Evolutionary conservation across 2,888 invertebrate genomes (phyloP).

Genomic region (Petrolisthes cinctipes): DNA sequence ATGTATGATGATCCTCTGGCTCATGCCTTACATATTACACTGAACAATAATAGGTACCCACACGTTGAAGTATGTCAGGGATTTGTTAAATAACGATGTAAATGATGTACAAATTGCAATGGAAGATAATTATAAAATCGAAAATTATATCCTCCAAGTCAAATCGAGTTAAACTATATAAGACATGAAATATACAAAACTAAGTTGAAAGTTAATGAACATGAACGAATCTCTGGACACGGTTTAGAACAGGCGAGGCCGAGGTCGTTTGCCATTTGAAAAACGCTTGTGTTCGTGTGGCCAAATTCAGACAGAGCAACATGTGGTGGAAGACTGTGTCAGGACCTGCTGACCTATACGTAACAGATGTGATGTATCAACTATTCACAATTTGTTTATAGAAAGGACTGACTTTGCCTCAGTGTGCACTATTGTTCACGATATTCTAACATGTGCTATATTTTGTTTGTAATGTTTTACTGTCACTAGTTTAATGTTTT

Average conservation of each 20-base stretch:
- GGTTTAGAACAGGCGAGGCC: constrained; percentile 5
- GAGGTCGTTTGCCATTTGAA: constrained; percentile 4
- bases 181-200: constrained; percentile 10
- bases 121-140: not conserved
- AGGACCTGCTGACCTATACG: no score
- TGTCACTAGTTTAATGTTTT: not conserved
- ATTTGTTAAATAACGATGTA: not conserved
- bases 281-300: constrained; percentile 1
- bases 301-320: not conserved
- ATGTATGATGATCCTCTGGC: not conserved
- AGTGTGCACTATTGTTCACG: constrained; percentile 1
- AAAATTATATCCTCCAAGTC: not conserved
- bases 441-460: not conserved
- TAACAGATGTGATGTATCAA: not conserved
- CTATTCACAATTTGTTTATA: not conserved
- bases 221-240: constrained; percentile 22
- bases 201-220: constrained; percentile 7
- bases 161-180: not conserved
- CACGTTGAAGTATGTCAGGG: not conserved
- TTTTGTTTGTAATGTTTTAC: not conserved
- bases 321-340: not conserved
- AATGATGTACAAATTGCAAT: constrained; percentile 1
- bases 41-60: not conserved
- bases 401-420: constrained; percentile 11
- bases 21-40: not conserved